A percentile compares a stretch with the other conserved stretches of the same genome.
Evolutionary conservation across 1,140 invertebrate species (phyloP).

Genomic region (Batillaria attramentaria): DNA sequence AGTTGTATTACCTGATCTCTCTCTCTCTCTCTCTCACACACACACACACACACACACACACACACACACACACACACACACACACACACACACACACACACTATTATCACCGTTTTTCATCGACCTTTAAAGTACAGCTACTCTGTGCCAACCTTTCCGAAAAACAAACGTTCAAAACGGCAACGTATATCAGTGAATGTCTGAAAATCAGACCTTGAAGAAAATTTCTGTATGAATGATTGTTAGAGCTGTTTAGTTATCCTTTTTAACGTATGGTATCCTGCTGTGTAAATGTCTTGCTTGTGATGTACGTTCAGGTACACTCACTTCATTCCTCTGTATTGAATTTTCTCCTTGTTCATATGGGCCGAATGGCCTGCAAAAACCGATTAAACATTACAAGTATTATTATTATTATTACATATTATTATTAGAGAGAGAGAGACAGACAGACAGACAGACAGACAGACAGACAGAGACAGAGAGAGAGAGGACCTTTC

Average conservation of each 20-base stretch:
- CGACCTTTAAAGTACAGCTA: neutral
- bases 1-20: neutral
- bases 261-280: neutral
- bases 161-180: no score
- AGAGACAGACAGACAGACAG: neutral
- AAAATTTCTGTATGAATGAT: no score
- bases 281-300: neutral
- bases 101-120: neutral
- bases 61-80: neutral
- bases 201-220: no score
- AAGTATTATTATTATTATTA: neutral
- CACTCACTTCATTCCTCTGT: neutral
- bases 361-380: neutral
- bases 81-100: neutral
- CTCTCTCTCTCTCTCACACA: neutral
- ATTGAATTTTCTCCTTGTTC: neutral
- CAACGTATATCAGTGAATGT: no score
- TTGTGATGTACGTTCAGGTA: neutral
- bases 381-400: neutral
- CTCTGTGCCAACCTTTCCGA: no score
- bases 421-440: neutral
- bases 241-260: no score
- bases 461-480: slow-evolving; percentile 8
- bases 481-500: slow-evolving; percentile 3
- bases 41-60: neutral